Base-by-base conservation (phyloP, 2,888 invertebrate genomes). In the Rhingia rostrata region DNA sequence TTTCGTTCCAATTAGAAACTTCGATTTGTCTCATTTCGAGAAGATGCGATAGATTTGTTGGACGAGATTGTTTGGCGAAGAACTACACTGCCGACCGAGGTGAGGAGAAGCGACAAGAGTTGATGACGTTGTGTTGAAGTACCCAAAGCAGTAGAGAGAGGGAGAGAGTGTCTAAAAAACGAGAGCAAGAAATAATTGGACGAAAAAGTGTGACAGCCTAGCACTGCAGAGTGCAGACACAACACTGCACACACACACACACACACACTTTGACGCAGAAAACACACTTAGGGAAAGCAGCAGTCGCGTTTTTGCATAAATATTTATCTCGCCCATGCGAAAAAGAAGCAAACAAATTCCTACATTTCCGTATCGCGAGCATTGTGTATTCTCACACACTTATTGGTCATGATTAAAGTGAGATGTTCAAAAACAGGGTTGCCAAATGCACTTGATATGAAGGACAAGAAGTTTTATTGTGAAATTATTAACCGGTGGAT, bases 361-460 rank as follows among this genome's bases (percentile, higher is more conserved):
- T 75, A 39, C 81, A 47, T 81, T 85, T 84, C 84, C 84, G 84
- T 80, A 70, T 74, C 63, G 56, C 61, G 49, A 64, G 43, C 67
- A 61, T 61, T 45, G 64, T 69, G 39, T 30, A 22, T 22, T 6
- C 39, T 47, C 66, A 51, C 64, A 77, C 47, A 77, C 61, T 61
- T 67, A 9, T 69, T 51, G 69, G 74, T 74, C 60, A 66, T 80
- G 80, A 74, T 74, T 69, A 58, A 74, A 63, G 33, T 60, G 45
- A 83, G 39, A 70, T 61, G 47, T 56, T 32, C 49, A 33, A 6
- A 6, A 12, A 22, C 33, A 74, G 84, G 32, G 74, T 74, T 84
- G 66, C 74, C 82, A 67, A 9, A 41, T 1, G 10, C 41, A 10
- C 5, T 54, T 53, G 22, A 2, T 45, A 6, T 33, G 14, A 51